Evolutionary conservation across 2,888 invertebrate species (phyloP), one percentile per base, ranked within the genome.

Genomic region (Antheraea assamensis): DNA sequence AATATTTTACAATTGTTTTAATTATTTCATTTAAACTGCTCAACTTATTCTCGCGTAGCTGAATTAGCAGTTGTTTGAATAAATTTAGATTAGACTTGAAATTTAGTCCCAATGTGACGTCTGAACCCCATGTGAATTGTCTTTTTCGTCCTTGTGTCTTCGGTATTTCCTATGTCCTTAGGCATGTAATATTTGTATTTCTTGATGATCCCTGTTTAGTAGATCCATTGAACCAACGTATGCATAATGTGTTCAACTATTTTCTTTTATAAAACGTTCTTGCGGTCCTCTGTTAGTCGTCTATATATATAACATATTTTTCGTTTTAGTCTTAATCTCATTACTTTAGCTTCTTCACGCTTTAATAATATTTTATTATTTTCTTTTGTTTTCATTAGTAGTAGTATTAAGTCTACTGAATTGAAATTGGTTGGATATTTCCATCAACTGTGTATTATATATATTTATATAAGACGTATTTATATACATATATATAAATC

Each of bases 11-110:
- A 30, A 24, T 55, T 7, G 19, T 58, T 61, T 73, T 71, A 71
- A 73, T 71, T n/a, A 42, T 68, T 55, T 19, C 49, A 27, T 19
- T 68, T 21, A 21, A 55, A 55, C 66, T 74, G 73, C 81, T 82
- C 87, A 82, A 87, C 87, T 89, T 88, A 84, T 90, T 88, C 89
- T 86, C 83, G 76, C 71, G 89, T 90, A 91, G 91, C 78, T 78
- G 85, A 88, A 86, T 78, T 76, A 77, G 77, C 79, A 80, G 81
- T 78, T 84, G 82, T 82, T 79, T 85, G 79, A 86, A 80, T 87
- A 75, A 81, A 81, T 85, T 85, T 91, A 90, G 88, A 82, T 82
- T 88, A 89, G 88, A 79, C 81, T 81, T 85, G 82, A 83, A 84
- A 79, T 76, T 76, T 86, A 87, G 81, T 77, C 86, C 83, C 80